Percentiles rank a stretch among this genome's conserved stretches.
These are phyloP conservation scores for Ochotona curzoniae DNA, from an alignment of 2,113 vertebrate species.

Conservation along the genomic window DNA sequence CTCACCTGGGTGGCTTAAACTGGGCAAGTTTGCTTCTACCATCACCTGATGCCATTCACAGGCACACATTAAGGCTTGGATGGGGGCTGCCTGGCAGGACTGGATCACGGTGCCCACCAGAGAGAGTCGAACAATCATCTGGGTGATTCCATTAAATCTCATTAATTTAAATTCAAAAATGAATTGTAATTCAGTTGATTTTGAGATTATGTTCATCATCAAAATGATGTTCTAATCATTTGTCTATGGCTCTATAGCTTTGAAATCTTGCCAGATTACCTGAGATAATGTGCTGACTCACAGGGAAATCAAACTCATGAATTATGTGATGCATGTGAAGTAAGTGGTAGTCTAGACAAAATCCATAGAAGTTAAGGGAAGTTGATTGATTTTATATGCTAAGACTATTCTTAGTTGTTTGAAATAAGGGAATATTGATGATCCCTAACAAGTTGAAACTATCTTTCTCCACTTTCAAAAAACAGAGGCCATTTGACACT, in stretches of 20 bases:
- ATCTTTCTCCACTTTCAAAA: background rate
- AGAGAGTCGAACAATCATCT: background rate
- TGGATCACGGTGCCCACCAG: too few relatives aligned
- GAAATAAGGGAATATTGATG: background rate
- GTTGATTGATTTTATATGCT: background rate
- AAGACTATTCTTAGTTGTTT: background rate
- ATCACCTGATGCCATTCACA: too few relatives aligned
- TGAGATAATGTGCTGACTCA: background rate
- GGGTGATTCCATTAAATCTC: background rate
- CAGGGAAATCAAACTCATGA: background rate
- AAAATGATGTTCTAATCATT: background rate
- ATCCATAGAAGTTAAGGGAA: background rate
- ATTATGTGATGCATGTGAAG: background rate
- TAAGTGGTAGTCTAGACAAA: background rate
- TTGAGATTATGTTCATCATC: background rate
- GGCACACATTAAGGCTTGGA: too few relatives aligned
- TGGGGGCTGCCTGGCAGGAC: too few relatives aligned
- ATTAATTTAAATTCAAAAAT: background rate
- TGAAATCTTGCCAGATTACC: background rate
- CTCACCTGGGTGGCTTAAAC: too few relatives aligned
- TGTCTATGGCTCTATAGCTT: background rate
- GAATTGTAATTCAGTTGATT: background rate
- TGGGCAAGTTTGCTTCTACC: too few relatives aligned
- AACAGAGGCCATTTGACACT: background rate
- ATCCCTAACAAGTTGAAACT: background rate